Evolutionary conservation across 2,888 invertebrate genomes (phyloP), one percentile per base, ranked within the genome.

Genomic region (Troides oblongomaculatus): DNA sequence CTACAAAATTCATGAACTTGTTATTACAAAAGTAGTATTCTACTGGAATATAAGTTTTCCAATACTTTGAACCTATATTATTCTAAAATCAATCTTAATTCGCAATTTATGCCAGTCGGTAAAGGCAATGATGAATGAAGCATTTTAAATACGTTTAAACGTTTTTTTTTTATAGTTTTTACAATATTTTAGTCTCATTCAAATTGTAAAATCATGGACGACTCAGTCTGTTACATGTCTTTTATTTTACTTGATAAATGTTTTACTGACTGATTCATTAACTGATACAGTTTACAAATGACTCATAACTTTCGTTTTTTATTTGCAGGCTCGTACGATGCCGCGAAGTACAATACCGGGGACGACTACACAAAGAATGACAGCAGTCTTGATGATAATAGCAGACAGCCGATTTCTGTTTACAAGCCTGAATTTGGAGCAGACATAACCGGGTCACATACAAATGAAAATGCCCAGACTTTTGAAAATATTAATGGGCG

Each of bases 311-410:
- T 92, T 92, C 90, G 74, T 90, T 92, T 85, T 90, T 89, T 85
- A 87, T 86, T 92, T 88, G 79, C 90, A 92, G 92, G 92, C 84
- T 88, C 90, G 72, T 92, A 92, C 82, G 86, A 90, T 73, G 84
- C 88, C 73, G 83, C 86, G 77, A 90, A 88, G 76, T 88, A 92
- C 85, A 91, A 92, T 87, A 79, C 81, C 60, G 88, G 79, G 75
- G 80, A 83, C 75, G 87, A 88, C 84, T 85, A 88, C 80, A 79
- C 84, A 74, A 84, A 84, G 78, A 82, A 78, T 75, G 83, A 81
- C 73, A 79, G 74, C 74, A 71, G 76, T 74, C 80, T 76, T 78
- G 77, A 73, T 62, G 80, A 79, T 77, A 81, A 87, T 80, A 76
- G 75, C 65, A 80, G 76, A 75, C 84, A 80, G 80, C 79, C 81